These are phyloP conservation scores for Hypomecis atomaria DNA, from an alignment of 2,888 invertebrate genomes.

Conservation along the genomic window DNA sequence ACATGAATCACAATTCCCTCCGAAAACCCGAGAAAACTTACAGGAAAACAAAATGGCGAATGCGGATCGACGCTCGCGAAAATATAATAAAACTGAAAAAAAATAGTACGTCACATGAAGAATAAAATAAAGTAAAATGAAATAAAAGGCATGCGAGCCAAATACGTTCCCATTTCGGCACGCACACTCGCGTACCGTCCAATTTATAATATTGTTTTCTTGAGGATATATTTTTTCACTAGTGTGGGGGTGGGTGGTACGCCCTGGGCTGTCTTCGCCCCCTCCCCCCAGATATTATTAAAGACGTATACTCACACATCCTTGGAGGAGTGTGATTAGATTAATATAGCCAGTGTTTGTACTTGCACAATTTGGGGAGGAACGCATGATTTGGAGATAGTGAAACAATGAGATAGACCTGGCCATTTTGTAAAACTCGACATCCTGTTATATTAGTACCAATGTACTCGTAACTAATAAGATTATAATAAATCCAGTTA, in stretches of 20 bases:
- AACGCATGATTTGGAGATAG: slow-evolving; percentile 49
- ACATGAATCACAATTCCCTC: slow-evolving; percentile 16
- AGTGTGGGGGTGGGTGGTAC: slow-evolving; percentile 64
- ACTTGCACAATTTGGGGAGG: slow-evolving; percentile 33
- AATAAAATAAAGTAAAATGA: slow-evolving; percentile 80
- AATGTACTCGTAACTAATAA: too few species aligned
- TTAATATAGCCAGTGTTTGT: slow-evolving; percentile 72
- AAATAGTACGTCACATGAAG: slow-evolving; percentile 71
- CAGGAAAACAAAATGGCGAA: slow-evolving; percentile 33
- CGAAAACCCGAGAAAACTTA: slow-evolving; percentile 15
- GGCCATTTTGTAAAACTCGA: too few species aligned
- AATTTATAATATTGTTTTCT: slow-evolving; percentile 85
- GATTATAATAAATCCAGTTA: too few species aligned
- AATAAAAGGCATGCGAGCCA: slow-evolving; percentile 71
- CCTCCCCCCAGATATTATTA: slow-evolving; percentile 81
- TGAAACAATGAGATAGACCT: slow-evolving; percentile 51
- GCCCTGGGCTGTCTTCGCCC: slow-evolving; percentile 43
- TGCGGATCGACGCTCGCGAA: slow-evolving; percentile 42
- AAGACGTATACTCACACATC: slow-evolving; percentile 84
- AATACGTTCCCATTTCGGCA: slow-evolving; percentile 63
- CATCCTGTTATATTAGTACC: too few species aligned
- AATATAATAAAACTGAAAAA: slow-evolving; percentile 72
- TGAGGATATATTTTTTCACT: slow-evolving; percentile 84
- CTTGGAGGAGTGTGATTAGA: slow-evolving; percentile 82
- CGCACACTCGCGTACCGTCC: slow-evolving; percentile 68